These are phyloP conservation scores for Labia minor DNA, from an alignment of 2,888 invertebrate genomes.

Conservation along the genomic window DNA sequence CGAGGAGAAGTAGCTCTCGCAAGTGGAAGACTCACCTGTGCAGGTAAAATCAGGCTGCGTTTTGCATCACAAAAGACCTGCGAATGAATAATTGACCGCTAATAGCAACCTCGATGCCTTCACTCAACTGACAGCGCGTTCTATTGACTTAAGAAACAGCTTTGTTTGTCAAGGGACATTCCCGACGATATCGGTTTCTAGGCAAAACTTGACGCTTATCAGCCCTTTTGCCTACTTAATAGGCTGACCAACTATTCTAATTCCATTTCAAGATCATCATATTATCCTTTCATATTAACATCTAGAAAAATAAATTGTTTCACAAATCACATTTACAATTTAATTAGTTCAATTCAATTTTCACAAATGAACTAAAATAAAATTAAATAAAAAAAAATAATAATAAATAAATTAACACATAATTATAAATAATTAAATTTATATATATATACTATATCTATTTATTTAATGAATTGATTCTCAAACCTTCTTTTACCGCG, in stretches of 20 bases:
- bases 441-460: too few relatives aligned
- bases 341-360: too few relatives aligned
- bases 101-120: neutral
- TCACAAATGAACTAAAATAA: too few relatives aligned
- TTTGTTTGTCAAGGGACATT: neutral
- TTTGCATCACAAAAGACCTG: neutral
- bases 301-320: too few relatives aligned
- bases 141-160: neutral
- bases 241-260: neutral
- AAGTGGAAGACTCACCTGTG: neutral
- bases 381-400: too few relatives aligned
- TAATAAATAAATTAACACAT: too few relatives aligned
- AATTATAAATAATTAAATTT: too few relatives aligned
- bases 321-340: too few relatives aligned
- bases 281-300: too few relatives aligned
- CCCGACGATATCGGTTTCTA: neutral
- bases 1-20: neutral
- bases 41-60: neutral
- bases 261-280: neutral
- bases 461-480: too few relatives aligned
- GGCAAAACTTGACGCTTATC: neutral
- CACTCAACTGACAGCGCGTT: neutral
- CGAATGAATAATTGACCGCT: constrained; percentile 13
- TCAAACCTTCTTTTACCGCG: too few relatives aligned
- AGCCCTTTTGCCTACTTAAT: neutral